These are phyloP conservation scores for Ursus arctos DNA, from an alignment of 2,113 vertebrate species.

Conservation along the genomic window DNA sequence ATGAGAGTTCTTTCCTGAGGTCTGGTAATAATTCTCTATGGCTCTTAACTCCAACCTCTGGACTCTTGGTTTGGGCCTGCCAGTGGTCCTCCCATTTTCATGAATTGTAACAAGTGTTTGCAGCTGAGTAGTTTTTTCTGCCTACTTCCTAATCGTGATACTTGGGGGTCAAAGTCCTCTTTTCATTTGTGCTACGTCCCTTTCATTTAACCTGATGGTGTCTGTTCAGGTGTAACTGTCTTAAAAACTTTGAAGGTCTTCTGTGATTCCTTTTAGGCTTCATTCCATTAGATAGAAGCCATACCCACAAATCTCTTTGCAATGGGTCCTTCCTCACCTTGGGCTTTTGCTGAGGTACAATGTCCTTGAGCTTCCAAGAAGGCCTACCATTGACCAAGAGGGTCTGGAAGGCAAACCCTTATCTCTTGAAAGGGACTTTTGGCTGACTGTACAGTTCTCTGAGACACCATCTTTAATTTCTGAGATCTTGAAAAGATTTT, in stretches of 20 bases:
- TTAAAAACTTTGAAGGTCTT: background rate
- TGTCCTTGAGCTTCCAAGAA: background rate
- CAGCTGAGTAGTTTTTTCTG: background rate
- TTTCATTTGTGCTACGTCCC: background rate
- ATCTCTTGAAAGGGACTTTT: background rate
- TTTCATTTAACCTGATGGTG: background rate
- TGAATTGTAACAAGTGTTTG: background rate
- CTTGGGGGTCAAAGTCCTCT: background rate
- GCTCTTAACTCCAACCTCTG: background rate
- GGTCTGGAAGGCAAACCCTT: background rate
- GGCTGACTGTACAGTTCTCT: background rate
- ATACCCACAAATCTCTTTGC: background rate
- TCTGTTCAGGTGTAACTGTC: background rate
- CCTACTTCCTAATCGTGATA: background rate
- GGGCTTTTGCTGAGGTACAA: background rate
- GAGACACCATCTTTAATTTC: background rate
- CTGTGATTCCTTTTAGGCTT: background rate
- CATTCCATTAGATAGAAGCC: background rate
- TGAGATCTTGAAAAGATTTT: background rate
- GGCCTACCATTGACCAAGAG: background rate
- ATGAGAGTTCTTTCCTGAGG: background rate
- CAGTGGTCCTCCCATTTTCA: background rate
- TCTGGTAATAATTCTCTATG: background rate
- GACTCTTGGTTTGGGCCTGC: background rate
- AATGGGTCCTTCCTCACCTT: background rate